A percentile compares a stretch with the other conserved stretches of the same genome.
phyloP scores from a whole-genome alignment of 2,888 invertebrate species.

The Acrobasis suavella region DNA sequence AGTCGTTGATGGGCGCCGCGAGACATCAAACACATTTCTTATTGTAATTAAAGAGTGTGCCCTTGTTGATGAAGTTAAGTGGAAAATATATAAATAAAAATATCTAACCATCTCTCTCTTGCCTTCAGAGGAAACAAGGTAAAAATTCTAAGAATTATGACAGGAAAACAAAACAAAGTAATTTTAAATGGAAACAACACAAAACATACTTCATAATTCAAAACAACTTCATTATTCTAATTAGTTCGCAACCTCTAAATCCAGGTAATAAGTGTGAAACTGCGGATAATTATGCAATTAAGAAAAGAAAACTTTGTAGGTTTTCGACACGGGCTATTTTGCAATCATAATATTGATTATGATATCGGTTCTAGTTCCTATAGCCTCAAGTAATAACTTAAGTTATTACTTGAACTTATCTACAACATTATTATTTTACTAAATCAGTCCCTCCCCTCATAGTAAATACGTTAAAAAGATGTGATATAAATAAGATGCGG shows the following conservation, averaged over 20 bases:
- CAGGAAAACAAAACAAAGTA: background rate
- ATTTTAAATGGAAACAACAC: background rate
- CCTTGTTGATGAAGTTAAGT: no score
- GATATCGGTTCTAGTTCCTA: constrained; percentile 7
- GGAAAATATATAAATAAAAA: no score
- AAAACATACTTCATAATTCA: background rate
- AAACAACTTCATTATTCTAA: background rate
- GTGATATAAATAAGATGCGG: no score
- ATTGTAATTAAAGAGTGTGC: no score
- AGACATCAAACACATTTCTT: no score
- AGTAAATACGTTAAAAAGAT: no score
- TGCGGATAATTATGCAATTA: constrained; percentile 34
- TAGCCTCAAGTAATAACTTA: background rate
- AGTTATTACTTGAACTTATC: background rate
- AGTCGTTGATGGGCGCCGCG: no score
- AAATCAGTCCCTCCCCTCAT: no score
- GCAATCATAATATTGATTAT: constrained; percentile 26
- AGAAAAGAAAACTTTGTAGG: constrained; percentile 20
- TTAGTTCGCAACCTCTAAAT: background rate
- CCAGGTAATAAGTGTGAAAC: constrained; percentile 15
- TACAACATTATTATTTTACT: background rate
- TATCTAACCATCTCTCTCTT: no score
- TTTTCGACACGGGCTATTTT: constrained; percentile 28
- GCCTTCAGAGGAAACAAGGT: background rate
- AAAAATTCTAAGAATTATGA: background rate